These are phyloP conservation scores for Cettia cetti DNA, from an alignment of 2,113 vertebrate species.

Conservation along the genomic window DNA sequence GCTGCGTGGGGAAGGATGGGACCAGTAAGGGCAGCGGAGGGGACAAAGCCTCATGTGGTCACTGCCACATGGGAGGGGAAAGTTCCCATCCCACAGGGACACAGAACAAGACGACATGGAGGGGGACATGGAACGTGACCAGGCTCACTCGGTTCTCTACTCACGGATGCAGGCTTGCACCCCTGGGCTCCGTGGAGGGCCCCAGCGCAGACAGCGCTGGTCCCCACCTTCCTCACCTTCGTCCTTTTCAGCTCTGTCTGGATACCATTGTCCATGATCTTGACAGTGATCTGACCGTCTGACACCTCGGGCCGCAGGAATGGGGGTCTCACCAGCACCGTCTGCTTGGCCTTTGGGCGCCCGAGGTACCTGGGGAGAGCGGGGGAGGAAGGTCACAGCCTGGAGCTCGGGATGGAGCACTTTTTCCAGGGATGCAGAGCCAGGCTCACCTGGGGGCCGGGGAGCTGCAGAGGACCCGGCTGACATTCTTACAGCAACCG, in stretches of 20 bases:
- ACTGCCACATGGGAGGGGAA: neutral
- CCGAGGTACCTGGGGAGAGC: constrained; percentile 84
- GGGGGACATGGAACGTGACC: neutral
- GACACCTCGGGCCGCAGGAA: constrained; percentile 85
- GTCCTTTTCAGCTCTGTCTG: constrained; percentile 89
- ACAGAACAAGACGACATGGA: neutral
- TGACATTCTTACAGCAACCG: constrained; percentile 90
- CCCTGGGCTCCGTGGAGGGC: constrained; percentile 11
- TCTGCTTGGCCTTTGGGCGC: constrained; percentile 78
- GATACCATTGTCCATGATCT: constrained; percentile 94
- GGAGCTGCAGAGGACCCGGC: constrained; percentile 92
- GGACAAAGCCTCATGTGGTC: neutral
- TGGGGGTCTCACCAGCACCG: constrained; percentile 85
- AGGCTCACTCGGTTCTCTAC: constrained; percentile 55
- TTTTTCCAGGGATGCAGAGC: rapidly evolving
- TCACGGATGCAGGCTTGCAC: constrained; percentile 16
- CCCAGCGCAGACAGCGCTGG: neutral
- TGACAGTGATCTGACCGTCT: constrained; percentile 82
- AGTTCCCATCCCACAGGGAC: neutral
- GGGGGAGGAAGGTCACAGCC: neutral
- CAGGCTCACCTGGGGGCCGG: constrained; percentile 86
- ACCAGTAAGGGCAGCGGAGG: neutral
- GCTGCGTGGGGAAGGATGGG: rapidly evolving
- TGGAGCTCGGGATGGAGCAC: rapidly evolving
- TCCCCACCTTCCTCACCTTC: constrained; percentile 75